Evolutionary conservation across 2,888 invertebrate species (phyloP), one percentile per base, ranked within the genome.

Genomic region (Trilocha varians): DNA sequence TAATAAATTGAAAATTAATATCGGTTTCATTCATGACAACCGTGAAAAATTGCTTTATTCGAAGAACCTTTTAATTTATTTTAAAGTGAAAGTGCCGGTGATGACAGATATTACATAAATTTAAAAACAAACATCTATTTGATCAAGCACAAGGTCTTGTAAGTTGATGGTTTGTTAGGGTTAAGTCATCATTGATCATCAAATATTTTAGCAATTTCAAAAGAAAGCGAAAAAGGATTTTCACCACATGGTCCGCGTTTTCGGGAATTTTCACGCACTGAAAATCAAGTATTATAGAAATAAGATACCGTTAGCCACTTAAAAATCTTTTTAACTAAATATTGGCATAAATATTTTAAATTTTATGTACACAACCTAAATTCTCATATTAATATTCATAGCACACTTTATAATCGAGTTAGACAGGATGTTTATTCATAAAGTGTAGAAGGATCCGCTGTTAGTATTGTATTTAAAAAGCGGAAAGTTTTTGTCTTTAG

Each of bases 1-100:
- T 43, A 53, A 48, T 51, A 32, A 46, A 52, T 46, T 39, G 42
- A 16, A 50, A 44, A 47, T 48, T 48, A 47, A 49, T 37, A 40
- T 16, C 36, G 57, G 54, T 65, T 65, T 65, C 45, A 62, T 57
- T 64, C 53, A 65, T 57, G 47, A 32, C 6, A 17, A 45, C 38
- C 4, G 39, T 40, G 44, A 14, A 35, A 18, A 25, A 34, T 13
- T 16, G 34, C 42, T 53, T 47, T 48, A 55, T 59, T 61, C 56
- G 50, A 53, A 36, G 42, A 53, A 53, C 53, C 56, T 49, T 55
- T 57, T 48, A 40, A 53, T 57, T 42, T 46, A 47, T 43, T 50
- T 50, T 54, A 46, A 49, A 50, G 65, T 64, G 63, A 68, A 63
- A 69, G 59, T 62, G 55, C 65, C 60, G 56, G 63, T 64, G 62